Conservation (phyloP, 2,113 vertebrate species). For the Psittacula cyanocephala region DNA sequence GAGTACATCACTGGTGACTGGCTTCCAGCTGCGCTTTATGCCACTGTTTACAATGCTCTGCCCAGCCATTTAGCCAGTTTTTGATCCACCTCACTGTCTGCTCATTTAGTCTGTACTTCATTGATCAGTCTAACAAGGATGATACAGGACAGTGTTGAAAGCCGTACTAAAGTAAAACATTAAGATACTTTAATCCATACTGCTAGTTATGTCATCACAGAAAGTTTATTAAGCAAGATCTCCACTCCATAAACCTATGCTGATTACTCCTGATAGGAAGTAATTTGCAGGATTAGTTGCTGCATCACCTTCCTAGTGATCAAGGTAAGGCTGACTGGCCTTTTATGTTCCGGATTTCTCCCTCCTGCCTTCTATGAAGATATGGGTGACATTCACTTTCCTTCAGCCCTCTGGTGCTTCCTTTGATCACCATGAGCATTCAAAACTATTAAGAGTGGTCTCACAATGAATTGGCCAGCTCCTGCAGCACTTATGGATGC, state of each 20-base stretch:
- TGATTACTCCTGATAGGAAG: neutral
- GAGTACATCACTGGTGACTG: neutral
- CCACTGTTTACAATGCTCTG: neutral
- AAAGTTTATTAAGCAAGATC: neutral
- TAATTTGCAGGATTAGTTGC: neutral
- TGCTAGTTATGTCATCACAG: neutral
- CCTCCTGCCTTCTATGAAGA: neutral
- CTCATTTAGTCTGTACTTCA: neutral
- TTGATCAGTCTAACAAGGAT: neutral
- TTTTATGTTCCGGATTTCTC: neutral
- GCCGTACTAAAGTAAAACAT: neutral
- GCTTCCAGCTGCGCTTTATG: neutral
- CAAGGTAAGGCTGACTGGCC: neutral
- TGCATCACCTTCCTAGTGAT: neutral
- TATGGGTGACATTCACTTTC: too few species aligned
- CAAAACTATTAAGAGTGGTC: neutral
- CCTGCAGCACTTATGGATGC: fast-evolving
- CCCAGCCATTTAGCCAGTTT: neutral
- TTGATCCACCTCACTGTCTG: neutral
- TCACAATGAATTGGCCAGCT: neutral
- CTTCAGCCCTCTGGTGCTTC: neutral
- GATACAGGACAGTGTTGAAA: neutral
- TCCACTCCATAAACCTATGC: neutral
- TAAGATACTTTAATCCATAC: neutral
- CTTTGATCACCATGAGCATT: neutral